Evolutionary conservation across 2,113 vertebrate species (phyloP), one percentile per base, ranked within the genome.

Genomic region (Promerops cafer): DNA sequence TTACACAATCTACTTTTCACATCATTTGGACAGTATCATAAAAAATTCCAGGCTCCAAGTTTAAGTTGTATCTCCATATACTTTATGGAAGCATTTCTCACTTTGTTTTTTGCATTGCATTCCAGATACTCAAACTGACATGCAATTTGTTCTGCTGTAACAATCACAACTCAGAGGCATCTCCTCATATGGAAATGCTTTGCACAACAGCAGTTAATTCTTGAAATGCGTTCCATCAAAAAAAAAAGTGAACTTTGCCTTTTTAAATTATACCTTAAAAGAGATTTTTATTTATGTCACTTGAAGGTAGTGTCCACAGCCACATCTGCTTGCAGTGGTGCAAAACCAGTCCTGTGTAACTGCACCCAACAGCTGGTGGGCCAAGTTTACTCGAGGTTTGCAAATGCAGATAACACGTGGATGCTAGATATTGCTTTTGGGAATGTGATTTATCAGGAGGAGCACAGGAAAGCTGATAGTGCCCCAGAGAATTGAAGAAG

Each of bases 81-180:
- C 13, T 68, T 89, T 6, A n/a, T 2, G 23, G 54, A 37, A 28
- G 21, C 7, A 27, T 33, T 72, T 86, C 47, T 37, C 3, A 2
- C 4, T 90, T 91, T 44, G 23, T 59, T 91, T 79, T 49, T 64
- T 40, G 24, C n/a, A 10, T 7, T 39, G 27, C 49, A 40, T 47
- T 87, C 60, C 56, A 71, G n/a, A 42, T 18, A 52, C 15, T 57
- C 50, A 26, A 76, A 90, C 0, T 37, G 30, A 76, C 19, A 27
- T 16, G n/a, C 30, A 40, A 35, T 63, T 96, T 74, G 22, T 71
- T 90, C 81, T 3, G 2, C 49, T 26, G 7, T 2, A 49, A 16
- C 61, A 65, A 53, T 61, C 45, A 94, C 94, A 95, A 94, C 89
- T 85, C 91, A 86, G 66, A 96, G 90, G 71, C 78, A 70, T 35